A percentile compares a stretch with the other conserved stretches of the same genome.
Evolutionary conservation across 2,888 invertebrate genomes (phyloP).

Genomic region (Pseudococcus viburni): DNA sequence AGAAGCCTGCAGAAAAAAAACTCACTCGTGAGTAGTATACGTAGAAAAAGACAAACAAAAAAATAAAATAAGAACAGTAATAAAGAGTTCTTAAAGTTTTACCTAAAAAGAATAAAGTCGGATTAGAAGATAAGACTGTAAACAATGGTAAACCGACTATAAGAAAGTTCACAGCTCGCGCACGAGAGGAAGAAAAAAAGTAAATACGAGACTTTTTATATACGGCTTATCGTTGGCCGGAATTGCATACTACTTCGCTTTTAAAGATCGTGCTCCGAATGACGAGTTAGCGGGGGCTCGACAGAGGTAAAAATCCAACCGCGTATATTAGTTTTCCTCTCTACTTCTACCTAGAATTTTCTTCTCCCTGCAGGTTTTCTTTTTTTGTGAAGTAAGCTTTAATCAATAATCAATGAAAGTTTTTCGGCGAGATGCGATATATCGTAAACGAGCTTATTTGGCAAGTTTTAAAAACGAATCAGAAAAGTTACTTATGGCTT

Average conservation of each 20-base stretch:
- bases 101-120: slow-evolving; percentile 58
- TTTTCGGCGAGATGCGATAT: neutral
- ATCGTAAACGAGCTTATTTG: slow-evolving; percentile 42
- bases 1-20: slow-evolving; percentile 33
- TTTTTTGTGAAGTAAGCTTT: slow-evolving; percentile 12
- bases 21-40: neutral
- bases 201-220: slow-evolving; percentile 51
- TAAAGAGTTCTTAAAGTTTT: slow-evolving; percentile 61
- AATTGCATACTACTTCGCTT: slow-evolving; percentile 44
- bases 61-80: slow-evolving; percentile 49
- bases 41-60: slow-evolving; percentile 37
- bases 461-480: slow-evolving; percentile 52
- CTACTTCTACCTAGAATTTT: neutral
- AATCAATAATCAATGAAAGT: slow-evolving; percentile 41
- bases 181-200: neutral
- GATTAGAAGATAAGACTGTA: slow-evolving; percentile 63
- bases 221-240: slow-evolving; percentile 9
- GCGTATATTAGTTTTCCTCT: neutral
- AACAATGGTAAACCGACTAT: slow-evolving; percentile 64
- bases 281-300: neutral
- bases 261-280: slow-evolving; percentile 45
- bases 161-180: slow-evolving; percentile 57
- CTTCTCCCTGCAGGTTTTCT: neutral
- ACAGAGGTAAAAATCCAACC: neutral
- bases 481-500: slow-evolving; percentile 45